Evolutionary conservation across 2,113 vertebrate species (phyloP).

Genomic region (Australoheros scitulus): DNA sequence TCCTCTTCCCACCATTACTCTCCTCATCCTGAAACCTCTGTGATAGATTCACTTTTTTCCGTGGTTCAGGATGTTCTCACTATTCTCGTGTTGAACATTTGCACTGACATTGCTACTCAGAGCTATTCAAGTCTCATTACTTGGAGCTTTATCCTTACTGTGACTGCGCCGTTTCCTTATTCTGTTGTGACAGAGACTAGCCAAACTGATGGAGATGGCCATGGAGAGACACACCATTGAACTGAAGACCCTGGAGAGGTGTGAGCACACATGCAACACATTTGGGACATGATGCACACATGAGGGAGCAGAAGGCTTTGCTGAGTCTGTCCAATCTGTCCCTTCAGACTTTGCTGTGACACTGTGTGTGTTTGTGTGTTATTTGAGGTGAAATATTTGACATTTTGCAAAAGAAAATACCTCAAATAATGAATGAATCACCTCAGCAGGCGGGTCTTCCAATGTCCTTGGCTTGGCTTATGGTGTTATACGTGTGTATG

Average conservation of each 20-base stretch:
- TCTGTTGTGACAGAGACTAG: slow-evolving; percentile 82
- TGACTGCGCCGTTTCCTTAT: slow-evolving; percentile 41
- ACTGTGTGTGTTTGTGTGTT: slow-evolving; percentile 20
- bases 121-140: neutral
- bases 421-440: slow-evolving; percentile 54
- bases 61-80: neutral
- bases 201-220: slow-evolving; percentile 89
- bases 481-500: slow-evolving; percentile 10
- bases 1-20: neutral
- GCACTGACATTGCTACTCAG: slow-evolving; percentile 2
- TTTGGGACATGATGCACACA: slow-evolving; percentile 41
- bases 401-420: slow-evolving; percentile 58
- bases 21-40: slow-evolving; percentile 2
- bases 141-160: slow-evolving; percentile 23
- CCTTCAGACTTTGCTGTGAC: slow-evolving; percentile 28
- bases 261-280: slow-evolving; percentile 55
- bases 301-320: slow-evolving; percentile 22
- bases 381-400: slow-evolving; percentile 58
- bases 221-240: slow-evolving; percentile 87
- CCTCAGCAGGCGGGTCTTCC: slow-evolving; percentile 31
- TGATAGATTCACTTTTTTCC: slow-evolving; percentile 5
- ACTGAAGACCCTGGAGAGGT: slow-evolving; percentile 88
- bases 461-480: slow-evolving; percentile 39
- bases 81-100: neutral
- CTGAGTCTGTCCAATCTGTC: slow-evolving; percentile 48